Conservation (phyloP, 2,113 vertebrate species). For the Prochilodus magdalenae region DNA sequence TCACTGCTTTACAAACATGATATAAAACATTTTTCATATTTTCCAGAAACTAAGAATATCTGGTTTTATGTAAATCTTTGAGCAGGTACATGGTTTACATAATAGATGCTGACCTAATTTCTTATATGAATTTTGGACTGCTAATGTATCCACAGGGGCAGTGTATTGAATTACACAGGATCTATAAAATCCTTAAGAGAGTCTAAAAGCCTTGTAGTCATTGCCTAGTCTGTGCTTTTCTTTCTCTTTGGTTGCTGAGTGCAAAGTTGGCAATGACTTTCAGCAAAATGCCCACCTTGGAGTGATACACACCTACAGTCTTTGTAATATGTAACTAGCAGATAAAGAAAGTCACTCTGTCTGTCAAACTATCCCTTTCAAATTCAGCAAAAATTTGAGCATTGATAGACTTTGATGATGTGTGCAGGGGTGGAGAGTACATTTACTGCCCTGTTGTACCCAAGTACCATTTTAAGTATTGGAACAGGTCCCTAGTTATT, state of each 20-base stretch:
- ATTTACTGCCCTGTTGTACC: background rate
- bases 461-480: background rate
- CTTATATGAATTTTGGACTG: background rate
- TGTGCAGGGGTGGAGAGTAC: background rate
- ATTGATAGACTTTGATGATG: background rate
- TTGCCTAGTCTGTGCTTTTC: background rate
- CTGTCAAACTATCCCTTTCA: background rate
- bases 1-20: background rate
- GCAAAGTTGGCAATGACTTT: slow-evolving; percentile 2
- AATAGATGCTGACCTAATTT: background rate
- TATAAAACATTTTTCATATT: too few relatives aligned
- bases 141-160: background rate
- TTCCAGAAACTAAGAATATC: too few relatives aligned
- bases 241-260: background rate
- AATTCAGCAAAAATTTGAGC: background rate
- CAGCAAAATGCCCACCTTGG: background rate
- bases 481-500: background rate
- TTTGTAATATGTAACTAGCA: background rate
- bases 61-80: background rate
- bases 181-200: background rate
- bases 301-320: background rate
- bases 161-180: background rate
- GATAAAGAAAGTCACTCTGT: background rate
- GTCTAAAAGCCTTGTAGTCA: background rate
- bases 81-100: background rate